Percentiles rank a stretch among this genome's conserved stretches.
Evolutionary conservation across 2,113 vertebrate genomes (phyloP).

Genomic region (Salvator merianae): DNA sequence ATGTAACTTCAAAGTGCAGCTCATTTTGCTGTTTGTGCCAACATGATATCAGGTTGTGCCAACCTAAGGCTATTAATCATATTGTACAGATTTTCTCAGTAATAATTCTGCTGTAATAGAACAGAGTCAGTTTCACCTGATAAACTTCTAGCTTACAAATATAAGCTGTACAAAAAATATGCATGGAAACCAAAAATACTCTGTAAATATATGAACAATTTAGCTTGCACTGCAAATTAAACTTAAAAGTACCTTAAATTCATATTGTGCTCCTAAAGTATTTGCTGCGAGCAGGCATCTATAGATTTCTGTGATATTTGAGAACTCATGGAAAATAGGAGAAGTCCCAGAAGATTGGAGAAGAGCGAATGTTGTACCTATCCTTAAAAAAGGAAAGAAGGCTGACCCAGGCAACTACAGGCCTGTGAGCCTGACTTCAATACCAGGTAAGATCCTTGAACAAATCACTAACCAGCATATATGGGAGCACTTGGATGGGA

Average conservation of each 20-base stretch:
- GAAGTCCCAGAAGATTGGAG: no score
- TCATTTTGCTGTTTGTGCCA: not conserved
- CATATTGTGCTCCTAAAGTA: not conserved
- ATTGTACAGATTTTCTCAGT: not conserved
- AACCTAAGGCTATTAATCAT: not conserved
- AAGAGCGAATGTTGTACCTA: no score
- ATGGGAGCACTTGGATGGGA: no score
- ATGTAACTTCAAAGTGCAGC: not conserved
- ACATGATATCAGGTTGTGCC: not conserved
- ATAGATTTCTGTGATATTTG: no score
- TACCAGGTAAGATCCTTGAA: no score
- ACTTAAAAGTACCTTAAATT: not conserved
- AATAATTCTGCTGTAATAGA: slow-evolving; percentile 7
- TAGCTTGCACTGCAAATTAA: not conserved
- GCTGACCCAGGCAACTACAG: no score
- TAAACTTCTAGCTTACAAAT: not conserved
- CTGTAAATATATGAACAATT: not conserved
- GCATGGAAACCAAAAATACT: not conserved
- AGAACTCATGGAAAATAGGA: no score
- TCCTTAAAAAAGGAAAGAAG: no score
- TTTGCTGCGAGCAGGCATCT: not conserved
- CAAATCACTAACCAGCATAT: no score
- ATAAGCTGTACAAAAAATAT: not conserved
- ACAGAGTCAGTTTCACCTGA: not conserved
- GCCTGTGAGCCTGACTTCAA: no score